Evolutionary conservation across 2,113 vertebrate genomes (phyloP).

Genomic region (Lepisosteus osseus): DNA sequence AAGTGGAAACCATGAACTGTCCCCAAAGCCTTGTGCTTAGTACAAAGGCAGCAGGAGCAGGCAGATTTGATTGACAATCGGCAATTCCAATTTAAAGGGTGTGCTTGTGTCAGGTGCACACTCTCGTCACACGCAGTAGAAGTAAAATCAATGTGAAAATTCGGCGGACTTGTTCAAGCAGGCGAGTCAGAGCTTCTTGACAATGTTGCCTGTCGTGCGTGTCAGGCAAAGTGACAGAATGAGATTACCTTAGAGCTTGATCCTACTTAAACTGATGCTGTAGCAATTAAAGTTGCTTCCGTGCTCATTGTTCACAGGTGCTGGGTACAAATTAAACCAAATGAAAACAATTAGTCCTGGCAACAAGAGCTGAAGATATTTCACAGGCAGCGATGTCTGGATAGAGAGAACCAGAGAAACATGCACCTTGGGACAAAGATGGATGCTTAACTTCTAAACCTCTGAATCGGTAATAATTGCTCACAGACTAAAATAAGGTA

Average conservation of each 20-base stretch:
- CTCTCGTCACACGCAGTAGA: no score
- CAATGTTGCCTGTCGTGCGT: not conserved
- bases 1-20: no score
- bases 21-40: no score
- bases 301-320: constrained; percentile 25
- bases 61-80: no score
- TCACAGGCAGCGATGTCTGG: not conserved
- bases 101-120: no score
- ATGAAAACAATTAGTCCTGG: constrained; percentile 32
- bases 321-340: constrained; percentile 26
- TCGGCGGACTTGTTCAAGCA: no score
- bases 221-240: not conserved
- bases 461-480: no score
- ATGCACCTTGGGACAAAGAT: not conserved
- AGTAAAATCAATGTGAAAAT: no score
- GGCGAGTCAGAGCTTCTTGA: not conserved
- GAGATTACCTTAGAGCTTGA: constrained; percentile 16
- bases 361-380: constrained; percentile 3
- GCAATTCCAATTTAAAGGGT: no score
- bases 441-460: not conserved
- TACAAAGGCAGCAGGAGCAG: no score
- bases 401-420: not conserved
- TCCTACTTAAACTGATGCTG: constrained; percentile 21
- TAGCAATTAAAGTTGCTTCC: constrained; percentile 21
- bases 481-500: no score